These are phyloP conservation scores for Pycnonotus jocosus DNA, from an alignment of 2,113 vertebrate species.

Conservation along the genomic window DNA sequence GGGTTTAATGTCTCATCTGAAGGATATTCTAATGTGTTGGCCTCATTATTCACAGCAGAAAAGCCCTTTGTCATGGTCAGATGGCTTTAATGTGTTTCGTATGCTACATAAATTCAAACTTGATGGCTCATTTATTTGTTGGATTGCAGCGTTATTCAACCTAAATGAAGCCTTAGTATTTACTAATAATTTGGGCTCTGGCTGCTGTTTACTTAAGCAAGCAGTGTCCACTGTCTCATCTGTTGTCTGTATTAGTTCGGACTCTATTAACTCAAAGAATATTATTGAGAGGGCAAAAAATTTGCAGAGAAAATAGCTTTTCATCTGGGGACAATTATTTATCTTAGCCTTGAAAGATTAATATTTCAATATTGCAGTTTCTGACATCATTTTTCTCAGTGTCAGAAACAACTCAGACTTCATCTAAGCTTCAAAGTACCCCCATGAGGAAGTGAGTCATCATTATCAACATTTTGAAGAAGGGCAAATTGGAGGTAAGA, in stretches of 20 bases:
- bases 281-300: constrained; percentile 15
- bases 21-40: constrained; percentile 68
- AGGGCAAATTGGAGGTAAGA: neutral
- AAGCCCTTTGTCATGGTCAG: constrained; percentile 81
- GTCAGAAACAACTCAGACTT: constrained; percentile 23
- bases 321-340: constrained; percentile 34
- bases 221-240: constrained; percentile 51
- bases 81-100: constrained; percentile 79
- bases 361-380: constrained; percentile 30
- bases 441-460: constrained; percentile 20
- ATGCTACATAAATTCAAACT: constrained; percentile 83
- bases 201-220: constrained; percentile 73
- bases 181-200: constrained; percentile 75
- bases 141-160: constrained; percentile 77
- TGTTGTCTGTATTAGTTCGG: constrained; percentile 33
- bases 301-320: constrained; percentile 27
- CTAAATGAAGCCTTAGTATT: constrained; percentile 77
- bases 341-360: neutral
- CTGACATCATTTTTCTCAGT: constrained; percentile 37
- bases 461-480: neutral
- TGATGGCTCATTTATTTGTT: constrained; percentile 81
- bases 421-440: neutral
- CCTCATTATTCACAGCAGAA: constrained; percentile 80
- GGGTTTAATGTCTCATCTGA: constrained; percentile 72
- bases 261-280: constrained; percentile 36